A percentile compares a stretch with the other conserved stretches of the same genome.
phyloP scores from a whole-genome alignment of 2,888 invertebrate species.

The Campopleginae sp. region DNA sequence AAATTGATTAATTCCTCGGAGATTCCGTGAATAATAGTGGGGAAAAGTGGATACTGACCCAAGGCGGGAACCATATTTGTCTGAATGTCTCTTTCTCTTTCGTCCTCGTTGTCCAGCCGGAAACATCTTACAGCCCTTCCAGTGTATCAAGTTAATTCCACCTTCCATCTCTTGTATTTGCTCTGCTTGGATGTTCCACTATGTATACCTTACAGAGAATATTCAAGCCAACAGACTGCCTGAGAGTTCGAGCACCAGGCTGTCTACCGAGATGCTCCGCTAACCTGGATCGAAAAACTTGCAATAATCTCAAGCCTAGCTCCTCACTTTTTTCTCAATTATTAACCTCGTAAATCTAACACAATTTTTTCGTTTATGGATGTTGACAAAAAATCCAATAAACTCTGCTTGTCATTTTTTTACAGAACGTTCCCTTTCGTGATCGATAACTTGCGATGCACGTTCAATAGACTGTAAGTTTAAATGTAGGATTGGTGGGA shows the following conservation, averaged over 20 bases:
- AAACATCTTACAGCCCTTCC: constrained; percentile 6
- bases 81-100: constrained; percentile 3
- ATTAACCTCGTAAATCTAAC: neutral
- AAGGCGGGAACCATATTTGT: constrained; percentile 38
- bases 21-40: constrained; percentile 56
- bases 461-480: constrained; percentile 7
- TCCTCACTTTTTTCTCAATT: neutral
- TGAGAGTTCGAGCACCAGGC: neutral
- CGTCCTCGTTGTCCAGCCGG: neutral
- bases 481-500: neutral
- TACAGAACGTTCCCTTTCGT: constrained; percentile 13
- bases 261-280: neutral
- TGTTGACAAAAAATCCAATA: neutral
- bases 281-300: neutral
- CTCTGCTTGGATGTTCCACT: constrained; percentile 30
- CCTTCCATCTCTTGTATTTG: constrained; percentile 33
- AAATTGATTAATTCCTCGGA: constrained; percentile 64
- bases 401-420: neutral
- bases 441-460: constrained; percentile 40
- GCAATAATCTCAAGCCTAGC: neutral
- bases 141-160: constrained; percentile 16
- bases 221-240: constrained; percentile 4
- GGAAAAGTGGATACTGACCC: constrained; percentile 4
- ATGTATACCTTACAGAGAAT: constrained; percentile 17
- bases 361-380: neutral